phyloP scores from a whole-genome alignment of 2,113 vertebrate species.

The Philantomba maxwellii region DNA sequence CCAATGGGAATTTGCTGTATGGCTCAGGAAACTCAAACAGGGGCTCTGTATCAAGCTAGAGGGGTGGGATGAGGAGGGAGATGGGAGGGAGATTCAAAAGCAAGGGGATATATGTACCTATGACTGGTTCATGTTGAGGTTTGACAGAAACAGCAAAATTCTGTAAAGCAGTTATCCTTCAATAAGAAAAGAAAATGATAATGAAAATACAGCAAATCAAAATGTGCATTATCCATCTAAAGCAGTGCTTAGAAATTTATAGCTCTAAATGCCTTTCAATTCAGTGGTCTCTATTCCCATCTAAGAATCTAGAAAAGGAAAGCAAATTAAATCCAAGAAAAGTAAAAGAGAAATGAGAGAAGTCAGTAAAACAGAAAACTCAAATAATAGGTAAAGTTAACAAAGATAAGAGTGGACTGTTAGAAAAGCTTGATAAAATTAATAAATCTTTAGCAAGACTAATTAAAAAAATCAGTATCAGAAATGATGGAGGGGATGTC shows the following conservation, averaged over 20 bases:
- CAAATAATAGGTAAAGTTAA: not conserved
- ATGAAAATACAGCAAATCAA: not conserved
- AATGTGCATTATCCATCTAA: not conserved
- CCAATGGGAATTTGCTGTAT: not conserved
- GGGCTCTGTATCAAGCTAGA: not conserved
- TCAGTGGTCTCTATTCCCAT: not conserved
- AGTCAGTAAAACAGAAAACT: not conserved
- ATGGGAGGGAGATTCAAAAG: not conserved
- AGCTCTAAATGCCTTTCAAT: not conserved
- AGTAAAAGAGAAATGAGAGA: not conserved
- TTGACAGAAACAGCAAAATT: not conserved
- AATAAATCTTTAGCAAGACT: not conserved
- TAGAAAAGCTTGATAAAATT: not conserved
- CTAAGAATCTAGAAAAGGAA: not conserved
- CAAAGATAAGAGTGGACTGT: not conserved
- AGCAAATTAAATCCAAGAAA: not conserved
- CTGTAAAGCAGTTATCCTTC: not conserved
- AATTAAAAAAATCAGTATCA: not conserved
- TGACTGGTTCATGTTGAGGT: not conserved
- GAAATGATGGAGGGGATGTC: not conserved
- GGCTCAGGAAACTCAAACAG: not conserved
- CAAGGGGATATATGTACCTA: not conserved
- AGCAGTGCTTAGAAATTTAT: not conserved
- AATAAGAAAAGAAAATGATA: not conserved
- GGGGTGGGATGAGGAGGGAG: not conserved